Evolutionary conservation across 1,140 invertebrate species (phyloP), one percentile per base, ranked within the genome.

Genomic region (Xylocopa sonorina): DNA sequence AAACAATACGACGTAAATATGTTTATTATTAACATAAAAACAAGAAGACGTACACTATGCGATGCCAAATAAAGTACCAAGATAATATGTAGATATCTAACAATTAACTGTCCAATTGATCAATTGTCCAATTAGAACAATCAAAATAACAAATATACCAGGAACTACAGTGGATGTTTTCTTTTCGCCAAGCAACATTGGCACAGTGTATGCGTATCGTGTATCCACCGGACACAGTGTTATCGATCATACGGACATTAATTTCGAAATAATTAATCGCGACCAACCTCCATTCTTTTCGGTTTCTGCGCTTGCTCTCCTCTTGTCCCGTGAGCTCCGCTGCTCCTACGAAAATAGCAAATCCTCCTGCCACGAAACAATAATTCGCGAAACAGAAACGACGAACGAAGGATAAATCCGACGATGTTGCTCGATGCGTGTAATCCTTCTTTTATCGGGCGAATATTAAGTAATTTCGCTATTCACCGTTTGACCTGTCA

Each of bases 401-500:
- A 62, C 53, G 46, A 55, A 38, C n/a, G 10, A 76, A 24, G 18
- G 53, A 71, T 48, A 57, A 34, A 60, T 50, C 27, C 27, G 10
- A 27, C 32, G 24, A 63, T 24, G 51, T 66, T 60, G 29, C 24
- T 38, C 53, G 55, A 73, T 72, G 27, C 16, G 14, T 41, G 53
- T 68, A 74, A 78, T 29, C 58, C 14, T 64, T 71, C 50, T 58
- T 72, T 74, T 53, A 67, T 74, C 69, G 67, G 60, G 51, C 50
- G 67, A 83, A 86, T 88, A 89, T 89, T 91, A 91, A 88, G 88
- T 91, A 89, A 91, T 90, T 82, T 91, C 89, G 71, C 85, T 87
- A 72, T 90, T 89, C 78, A 85, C 85, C 77, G 86, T 89, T 87
- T 87, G 88, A 87, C 87, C 89, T 89, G 88, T 90, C 84, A 89